Evolutionary conservation across 2,797 vertebrate genomes (phyloP), one percentile per base, ranked within the genome.

Genomic region (Dryobates pubescens): DNA sequence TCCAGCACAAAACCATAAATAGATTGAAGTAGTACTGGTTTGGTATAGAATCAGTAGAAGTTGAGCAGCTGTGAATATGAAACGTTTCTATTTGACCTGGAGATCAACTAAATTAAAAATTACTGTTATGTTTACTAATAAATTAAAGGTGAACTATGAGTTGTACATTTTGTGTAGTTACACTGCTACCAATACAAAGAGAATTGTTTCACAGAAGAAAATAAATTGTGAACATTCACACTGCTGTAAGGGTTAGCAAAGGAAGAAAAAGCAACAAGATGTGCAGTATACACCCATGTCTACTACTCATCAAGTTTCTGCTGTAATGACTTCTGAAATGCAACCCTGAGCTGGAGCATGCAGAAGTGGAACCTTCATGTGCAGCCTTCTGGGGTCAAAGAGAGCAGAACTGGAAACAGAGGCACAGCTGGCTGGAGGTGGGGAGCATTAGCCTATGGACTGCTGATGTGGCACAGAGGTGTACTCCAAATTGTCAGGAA

Each of bases 401-500:
- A 54, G 51, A 69, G 24, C 47, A 67, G 65, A 81, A 62, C 14
- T 5, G 3, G n/a, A 91, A 30, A 34, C 30, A 75, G 26, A 72
- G 22, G 16, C 14, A 59, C 3, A 67, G 3, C 10, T 70, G 26
- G 4, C 6, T 70, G 58, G 12, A 75, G 18, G 8, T 3, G 17
- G n/a, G 43, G 45, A 70, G 6, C 34, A 13, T 49, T 38, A 78
- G 73, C 13, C 9, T 62, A n/a, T 22, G 6, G 9, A 13, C 22
- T 8, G 3, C 7, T 1, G 1, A 20, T 62, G 51, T 22, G 62
- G 24, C n/a, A 77, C 8, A 10, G 4, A 24, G 12, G 5, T 0
- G 0, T 49, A 5, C 7, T 70, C 14, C 43, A 62, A 6, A 23
- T n/a, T 74, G 13, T 17, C 7, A 5, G 56, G 58, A 75, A 9